Evolutionary conservation across 2,113 vertebrate genomes (phyloP), one percentile per base, ranked within the genome.

Genomic region (Phylloscopus trochiloides): DNA sequence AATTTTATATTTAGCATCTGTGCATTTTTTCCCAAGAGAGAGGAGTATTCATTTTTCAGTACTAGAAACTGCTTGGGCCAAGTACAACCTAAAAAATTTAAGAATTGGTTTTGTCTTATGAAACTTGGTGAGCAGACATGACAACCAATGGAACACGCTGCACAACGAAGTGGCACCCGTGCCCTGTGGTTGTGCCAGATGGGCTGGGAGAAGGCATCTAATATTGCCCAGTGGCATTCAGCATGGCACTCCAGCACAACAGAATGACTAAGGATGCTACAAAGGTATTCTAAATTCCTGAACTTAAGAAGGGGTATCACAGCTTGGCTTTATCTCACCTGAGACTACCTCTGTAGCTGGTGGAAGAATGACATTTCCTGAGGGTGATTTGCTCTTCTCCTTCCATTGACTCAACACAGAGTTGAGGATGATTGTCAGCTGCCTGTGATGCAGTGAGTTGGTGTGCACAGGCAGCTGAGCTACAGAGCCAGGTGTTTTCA

Each of bases 1-100:
- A 93, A 86, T 90, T 91, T 94, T 88, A 71, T 59, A 95, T 59
- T 71, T 88, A 90, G 67, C 50, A 88, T 71, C 75, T 93, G 55
- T 83, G 67, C 55, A 55, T 55, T 80, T 80, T 83, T 43, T 50
- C 82, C 65, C 63, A 94, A 78, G 38, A 88, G 55, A 66, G 0
- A 80, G 34, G 47, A 96, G 61, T 63, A 86, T 61, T 86, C 77
- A 54, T 9, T 88, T 86, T 54, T 87, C 93, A 94, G 70, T 42
- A 62, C 55, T 58, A 90, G 38, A 90, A 93, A 92, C 55, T 14
- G 8, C 34, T 71, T 94, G 82, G 54, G 74, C 67, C 55, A 92
- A 90, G 63, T 36, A 62, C 47, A 91, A 76, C 51, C 61, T 82
- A 80, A 72, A 94, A 65, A 70, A 38, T 10, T 38, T 2, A 66